phyloP scores from a whole-genome alignment of 1,140 invertebrate genomes.

The Leptestheria dahalacensis region DNA sequence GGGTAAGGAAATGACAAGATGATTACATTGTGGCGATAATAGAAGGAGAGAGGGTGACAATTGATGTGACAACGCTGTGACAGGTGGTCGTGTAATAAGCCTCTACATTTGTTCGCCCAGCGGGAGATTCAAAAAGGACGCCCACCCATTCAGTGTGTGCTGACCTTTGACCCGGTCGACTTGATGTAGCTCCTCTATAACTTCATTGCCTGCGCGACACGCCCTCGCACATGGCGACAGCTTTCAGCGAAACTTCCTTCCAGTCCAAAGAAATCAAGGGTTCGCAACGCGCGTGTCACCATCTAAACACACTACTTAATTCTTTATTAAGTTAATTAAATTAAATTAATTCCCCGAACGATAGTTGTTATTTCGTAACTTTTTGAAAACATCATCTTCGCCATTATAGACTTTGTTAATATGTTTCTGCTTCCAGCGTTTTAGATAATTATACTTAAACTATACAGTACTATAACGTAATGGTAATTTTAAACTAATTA shows the following conservation, averaged over 20 bases:
- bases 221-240: slow-evolving; percentile 10
- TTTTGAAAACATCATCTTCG: too few relatives aligned
- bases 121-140: slow-evolving; percentile 8
- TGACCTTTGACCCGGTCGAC: slow-evolving; percentile 9
- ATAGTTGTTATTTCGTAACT: too few relatives aligned
- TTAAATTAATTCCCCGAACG: too few relatives aligned
- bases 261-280: too few relatives aligned
- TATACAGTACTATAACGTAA: too few relatives aligned
- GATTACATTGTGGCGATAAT: not conserved
- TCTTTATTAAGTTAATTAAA: too few relatives aligned
- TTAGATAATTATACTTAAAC: too few relatives aligned
- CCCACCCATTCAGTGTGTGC: not conserved
- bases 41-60: not conserved
- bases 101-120: slow-evolving; percentile 4
- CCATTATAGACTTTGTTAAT: too few relatives aligned
- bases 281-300: too few relatives aligned
- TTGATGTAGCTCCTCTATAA: slow-evolving; percentile 3
- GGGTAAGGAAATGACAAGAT: not conserved
- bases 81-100: slow-evolving; percentile 9
- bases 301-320: too few relatives aligned
- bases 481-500: too few relatives aligned
- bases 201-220: slow-evolving; percentile 1
- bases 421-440: too few relatives aligned
- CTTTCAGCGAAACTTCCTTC: not conserved
- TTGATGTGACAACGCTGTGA: slow-evolving; percentile 8